A percentile compares a stretch with the other conserved stretches of the same genome.
Conservation (phyloP, 2,888 invertebrate genomes). For the Rhogogaster chlorosoma region DNA sequence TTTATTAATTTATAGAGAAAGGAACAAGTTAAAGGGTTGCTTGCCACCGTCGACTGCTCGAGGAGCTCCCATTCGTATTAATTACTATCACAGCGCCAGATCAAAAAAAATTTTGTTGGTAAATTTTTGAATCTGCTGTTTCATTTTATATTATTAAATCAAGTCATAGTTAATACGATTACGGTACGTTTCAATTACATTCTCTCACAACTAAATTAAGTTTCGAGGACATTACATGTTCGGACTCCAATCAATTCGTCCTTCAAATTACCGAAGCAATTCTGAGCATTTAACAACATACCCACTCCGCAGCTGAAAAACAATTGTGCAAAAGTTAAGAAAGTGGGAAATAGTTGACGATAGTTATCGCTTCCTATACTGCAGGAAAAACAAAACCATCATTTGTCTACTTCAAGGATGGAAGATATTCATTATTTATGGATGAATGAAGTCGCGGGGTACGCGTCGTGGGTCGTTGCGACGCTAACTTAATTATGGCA, state of each 20-base stretch:
- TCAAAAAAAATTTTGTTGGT: constrained; percentile 24
- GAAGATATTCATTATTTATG: constrained; percentile 37
- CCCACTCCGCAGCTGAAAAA: not conserved
- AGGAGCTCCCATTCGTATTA: constrained; percentile 71
- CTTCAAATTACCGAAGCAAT: not conserved
- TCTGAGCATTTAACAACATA: not conserved
- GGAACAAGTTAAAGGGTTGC: constrained; percentile 72
- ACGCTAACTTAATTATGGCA: constrained; percentile 66
- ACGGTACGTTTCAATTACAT: not conserved
- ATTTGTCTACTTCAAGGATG: constrained; percentile 33
- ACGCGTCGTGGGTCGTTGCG: constrained; percentile 22
- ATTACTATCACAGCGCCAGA: constrained; percentile 62
- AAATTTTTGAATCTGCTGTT: constrained; percentile 3
- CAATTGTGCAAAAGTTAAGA: not conserved
- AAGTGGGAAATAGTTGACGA: not conserved
- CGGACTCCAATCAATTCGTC: not conserved
- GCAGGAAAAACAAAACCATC: not conserved
- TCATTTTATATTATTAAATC: not conserved
- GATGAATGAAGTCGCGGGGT: constrained; percentile 35
- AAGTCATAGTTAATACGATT: not conserved
- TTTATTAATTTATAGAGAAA: constrained; percentile 77
- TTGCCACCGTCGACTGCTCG: constrained; percentile 58
- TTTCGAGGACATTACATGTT: not conserved
- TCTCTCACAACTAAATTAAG: not conserved
- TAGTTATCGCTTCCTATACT: not conserved